Base-by-base conservation (phyloP, 2,888 invertebrate genomes). In the Gastrophysa polygoni region DNA sequence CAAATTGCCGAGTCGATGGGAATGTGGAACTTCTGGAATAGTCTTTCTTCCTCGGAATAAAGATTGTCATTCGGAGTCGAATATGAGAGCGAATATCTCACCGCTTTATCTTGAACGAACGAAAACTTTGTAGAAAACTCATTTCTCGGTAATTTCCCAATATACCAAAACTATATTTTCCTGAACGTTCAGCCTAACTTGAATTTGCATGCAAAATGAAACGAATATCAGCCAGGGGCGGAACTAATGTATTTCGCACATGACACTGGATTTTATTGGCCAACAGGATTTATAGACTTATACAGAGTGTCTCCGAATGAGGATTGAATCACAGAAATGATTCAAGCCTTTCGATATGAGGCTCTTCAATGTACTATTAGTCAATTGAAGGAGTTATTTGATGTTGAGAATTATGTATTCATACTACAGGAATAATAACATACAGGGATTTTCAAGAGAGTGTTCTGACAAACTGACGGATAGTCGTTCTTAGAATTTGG, bases 111-210 rank as follows among this genome's bases (percentile, higher is more conserved):
- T 60, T 49, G 51, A 32, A 47, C 47, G 55, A 52, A 67, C 59
- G 64, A 65, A 65, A 73, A 73, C 71, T 72, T 73, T 73, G 71
- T 73, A 70, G 70, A 63, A 73, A 75, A 73, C 72, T 73, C 72
- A 69, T 75, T 72, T 70, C 70, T 71, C 67, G 68, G 72, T 75
- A 75, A 75, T 74, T 74, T 73, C 70, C 72, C 72, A 73, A 73
- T 71, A 74, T 71, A 70, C 73, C 72, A 71, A 72, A 75, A 73
- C 72, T 74, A 73, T 73, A 73, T 73, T 73, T 73, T 70, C 71
- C 66, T 65, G 69, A 73, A 70, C 71, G 71, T 68, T 75, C 71
- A 70, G 66, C 64, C 71, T 61, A 69, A 70, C 60, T 68, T 60
- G 60, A 70, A 72, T 72, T 71, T 72, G 69, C 72, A 72, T 72